Evolutionary conservation across 1,140 invertebrate species (phyloP).

Genomic region (Drosophila carrolli): DNA sequence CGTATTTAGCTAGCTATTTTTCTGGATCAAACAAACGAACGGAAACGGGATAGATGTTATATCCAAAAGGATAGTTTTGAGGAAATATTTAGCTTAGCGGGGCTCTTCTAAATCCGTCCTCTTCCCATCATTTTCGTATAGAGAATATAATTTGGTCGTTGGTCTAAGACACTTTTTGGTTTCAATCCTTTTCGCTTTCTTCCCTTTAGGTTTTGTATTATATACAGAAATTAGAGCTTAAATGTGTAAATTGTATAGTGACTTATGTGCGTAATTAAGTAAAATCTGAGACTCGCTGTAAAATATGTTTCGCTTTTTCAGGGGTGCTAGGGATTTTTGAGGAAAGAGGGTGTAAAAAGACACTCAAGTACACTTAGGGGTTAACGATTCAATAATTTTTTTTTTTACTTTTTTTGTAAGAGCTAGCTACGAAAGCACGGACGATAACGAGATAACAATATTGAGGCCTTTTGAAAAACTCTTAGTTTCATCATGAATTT

Average conservation of each 20-base stretch:
- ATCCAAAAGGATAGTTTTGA: slow-evolving; percentile 42
- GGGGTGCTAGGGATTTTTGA: slow-evolving; percentile 21
- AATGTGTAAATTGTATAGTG: slow-evolving; percentile 50
- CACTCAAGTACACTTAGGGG: slow-evolving; percentile 69
- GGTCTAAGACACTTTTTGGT: slow-evolving; percentile 83
- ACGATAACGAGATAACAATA: slow-evolving; percentile 47
- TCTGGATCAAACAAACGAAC: slow-evolving; percentile 33
- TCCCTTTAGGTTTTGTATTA: slow-evolving; percentile 38
- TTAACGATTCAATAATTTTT: slow-evolving; percentile 27
- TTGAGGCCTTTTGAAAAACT: slow-evolving; percentile 20
- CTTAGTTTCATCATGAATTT: slow-evolving; percentile 28
- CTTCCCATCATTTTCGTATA: slow-evolving; percentile 28
- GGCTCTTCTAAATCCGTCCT: slow-evolving; percentile 17
- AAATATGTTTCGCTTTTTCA: slow-evolving; percentile 48
- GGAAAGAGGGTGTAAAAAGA: slow-evolving; percentile 41
- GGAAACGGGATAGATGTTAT: slow-evolving; percentile 9
- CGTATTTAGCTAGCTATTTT: slow-evolving; percentile 33
- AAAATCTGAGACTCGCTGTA: slow-evolving; percentile 81
- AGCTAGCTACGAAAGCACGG: slow-evolving; percentile 49
- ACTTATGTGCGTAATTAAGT: slow-evolving; percentile 82
- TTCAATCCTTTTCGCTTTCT: slow-evolving; percentile 66
- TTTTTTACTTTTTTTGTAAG: slow-evolving; percentile 13
- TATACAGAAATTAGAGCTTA: slow-evolving; percentile 71
- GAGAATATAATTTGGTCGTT: slow-evolving; percentile 80
- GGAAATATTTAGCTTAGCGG: slow-evolving; percentile 37